phyloP scores from a whole-genome alignment of 2,113 vertebrate species.

The Odontophorus gujanensis region DNA sequence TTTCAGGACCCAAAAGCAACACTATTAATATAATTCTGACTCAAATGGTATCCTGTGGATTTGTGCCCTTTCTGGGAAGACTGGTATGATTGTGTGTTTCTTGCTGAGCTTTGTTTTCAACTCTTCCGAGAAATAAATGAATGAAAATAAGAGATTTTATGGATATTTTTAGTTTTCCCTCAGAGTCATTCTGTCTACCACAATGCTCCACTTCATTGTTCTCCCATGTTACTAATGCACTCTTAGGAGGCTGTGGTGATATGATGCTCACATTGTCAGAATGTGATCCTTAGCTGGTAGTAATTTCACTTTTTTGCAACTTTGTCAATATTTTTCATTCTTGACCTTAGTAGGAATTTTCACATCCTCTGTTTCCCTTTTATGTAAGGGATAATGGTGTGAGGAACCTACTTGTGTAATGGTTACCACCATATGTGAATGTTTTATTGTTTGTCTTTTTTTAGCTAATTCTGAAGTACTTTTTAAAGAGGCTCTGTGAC shows the following conservation, averaged over 20 bases:
- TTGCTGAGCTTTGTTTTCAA: neutral
- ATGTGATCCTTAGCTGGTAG: neutral
- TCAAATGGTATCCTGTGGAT: neutral
- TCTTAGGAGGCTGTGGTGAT: neutral
- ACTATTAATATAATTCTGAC: neutral
- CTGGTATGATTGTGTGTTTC: neutral
- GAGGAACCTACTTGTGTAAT: neutral
- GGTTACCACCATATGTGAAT: neutral
- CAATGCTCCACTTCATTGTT: neutral
- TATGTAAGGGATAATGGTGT: conserved; percentile 13
- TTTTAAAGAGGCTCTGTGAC: neutral
- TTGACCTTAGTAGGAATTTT: conserved; percentile 24
- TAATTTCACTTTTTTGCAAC: neutral
- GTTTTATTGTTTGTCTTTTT: neutral
- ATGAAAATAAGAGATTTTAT: neutral
- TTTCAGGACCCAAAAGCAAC: neutral
- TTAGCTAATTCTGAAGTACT: neutral
- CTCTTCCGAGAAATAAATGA: neutral
- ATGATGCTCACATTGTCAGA: neutral
- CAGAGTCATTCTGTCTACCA: neutral
- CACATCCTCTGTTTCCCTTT: conserved; percentile 16
- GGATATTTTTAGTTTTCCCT: neutral
- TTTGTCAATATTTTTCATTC: conserved; percentile 18
- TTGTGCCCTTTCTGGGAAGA: neutral
- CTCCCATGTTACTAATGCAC: neutral